Percentiles rank a stretch among this genome's conserved stretches.
Conservation (phyloP, 2,113 vertebrate species). For the Phaetusa simplex region DNA sequence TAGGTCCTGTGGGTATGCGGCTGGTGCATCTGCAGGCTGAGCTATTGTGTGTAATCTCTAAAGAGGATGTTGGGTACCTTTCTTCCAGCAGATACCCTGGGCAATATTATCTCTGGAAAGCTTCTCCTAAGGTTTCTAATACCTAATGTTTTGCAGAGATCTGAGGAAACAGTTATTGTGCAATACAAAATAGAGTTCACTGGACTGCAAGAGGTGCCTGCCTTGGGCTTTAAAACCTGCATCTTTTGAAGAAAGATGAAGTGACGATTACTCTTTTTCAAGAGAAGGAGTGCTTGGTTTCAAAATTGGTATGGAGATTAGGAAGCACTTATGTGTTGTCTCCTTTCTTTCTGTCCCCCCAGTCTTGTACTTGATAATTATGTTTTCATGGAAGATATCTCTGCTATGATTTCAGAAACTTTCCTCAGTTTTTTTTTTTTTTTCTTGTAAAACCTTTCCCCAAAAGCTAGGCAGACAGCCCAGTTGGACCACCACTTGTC, state of each 20-base stretch:
- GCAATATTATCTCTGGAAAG: neutral
- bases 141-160: neutral
- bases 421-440: neutral
- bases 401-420: neutral
- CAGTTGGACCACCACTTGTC: neutral
- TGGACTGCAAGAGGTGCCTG: neutral
- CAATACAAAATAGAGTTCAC: neutral
- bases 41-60: neutral
- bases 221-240: neutral
- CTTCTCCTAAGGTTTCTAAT: neutral
- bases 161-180: neutral
- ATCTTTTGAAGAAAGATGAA: neutral
- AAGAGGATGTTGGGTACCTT: neutral
- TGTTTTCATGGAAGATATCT: neutral
- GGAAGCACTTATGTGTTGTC: neutral
- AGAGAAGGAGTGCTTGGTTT: neutral
- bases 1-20: neutral
- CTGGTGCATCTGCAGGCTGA: neutral
- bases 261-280: neutral
- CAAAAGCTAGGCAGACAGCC: neutral
- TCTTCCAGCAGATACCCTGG: neutral
- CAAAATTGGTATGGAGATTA: neutral
- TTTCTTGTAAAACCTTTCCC: neutral
- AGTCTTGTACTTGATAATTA: neutral
- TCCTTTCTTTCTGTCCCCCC: neutral